These are phyloP conservation scores for Pseudomyrmex gracilis DNA, from an alignment of 1,140 invertebrate genomes.

Conservation along the genomic window DNA sequence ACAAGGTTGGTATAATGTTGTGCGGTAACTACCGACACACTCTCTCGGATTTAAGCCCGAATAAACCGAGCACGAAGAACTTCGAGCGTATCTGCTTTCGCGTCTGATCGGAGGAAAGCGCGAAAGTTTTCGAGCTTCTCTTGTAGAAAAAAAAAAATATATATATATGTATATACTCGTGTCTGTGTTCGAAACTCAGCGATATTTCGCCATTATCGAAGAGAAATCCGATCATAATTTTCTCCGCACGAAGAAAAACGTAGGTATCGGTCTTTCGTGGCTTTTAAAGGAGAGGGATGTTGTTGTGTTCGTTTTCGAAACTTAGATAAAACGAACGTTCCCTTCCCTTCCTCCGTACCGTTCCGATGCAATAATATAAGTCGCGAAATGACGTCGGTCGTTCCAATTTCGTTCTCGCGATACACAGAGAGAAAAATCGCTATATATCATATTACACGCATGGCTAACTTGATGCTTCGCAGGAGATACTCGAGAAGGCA, in stretches of 20 bases:
- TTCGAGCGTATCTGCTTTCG: background rate
- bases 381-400: constrained; percentile 9
- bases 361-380: constrained; percentile 10
- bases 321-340: background rate
- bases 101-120: background rate
- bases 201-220: background rate
- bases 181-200: too few relatives aligned
- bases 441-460: constrained; percentile 23
- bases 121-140: background rate
- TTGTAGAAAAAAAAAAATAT: background rate
- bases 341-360: background rate
- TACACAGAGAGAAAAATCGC: constrained; percentile 21
- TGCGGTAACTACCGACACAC: background rate
- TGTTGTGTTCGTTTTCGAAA: background rate
- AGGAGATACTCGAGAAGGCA: constrained; percentile 92
- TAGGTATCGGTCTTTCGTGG: background rate
- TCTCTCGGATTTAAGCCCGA: background rate
- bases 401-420: background rate
- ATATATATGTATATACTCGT: background rate
- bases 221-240: background rate
- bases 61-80: background rate
- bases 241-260: background rate
- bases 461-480: constrained; percentile 37
- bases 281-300: background rate
- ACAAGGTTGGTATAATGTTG: constrained; percentile 87